Evolutionary conservation across 2,113 vertebrate species (phyloP).

Genomic region (Scomber colias): DNA sequence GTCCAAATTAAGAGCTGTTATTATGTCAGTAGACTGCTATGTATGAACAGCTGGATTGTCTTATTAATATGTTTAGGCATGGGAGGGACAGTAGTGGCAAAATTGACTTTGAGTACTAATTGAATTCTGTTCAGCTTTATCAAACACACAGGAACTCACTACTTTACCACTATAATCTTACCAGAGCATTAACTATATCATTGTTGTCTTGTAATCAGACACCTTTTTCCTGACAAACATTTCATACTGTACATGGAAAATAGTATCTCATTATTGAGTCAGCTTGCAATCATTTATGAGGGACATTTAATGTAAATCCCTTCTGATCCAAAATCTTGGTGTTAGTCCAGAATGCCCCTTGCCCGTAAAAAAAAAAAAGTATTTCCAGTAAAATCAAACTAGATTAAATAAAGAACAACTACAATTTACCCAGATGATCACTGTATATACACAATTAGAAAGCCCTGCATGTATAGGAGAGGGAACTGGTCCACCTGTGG

Average conservation of each 20-base stretch:
- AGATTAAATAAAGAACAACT: constrained; percentile 65
- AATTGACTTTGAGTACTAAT: constrained; percentile 71
- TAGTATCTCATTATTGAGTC: background rate
- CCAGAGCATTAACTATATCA: constrained; percentile 20
- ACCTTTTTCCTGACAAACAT: too few relatives aligned
- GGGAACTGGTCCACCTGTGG: constrained; percentile 52
- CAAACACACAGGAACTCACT: constrained; percentile 30
- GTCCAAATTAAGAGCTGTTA: constrained; percentile 72
- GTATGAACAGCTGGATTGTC: constrained; percentile 75
- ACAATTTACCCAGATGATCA: constrained; percentile 70
- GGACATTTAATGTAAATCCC: constrained; percentile 25
- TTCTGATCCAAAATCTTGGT: constrained; percentile 15
- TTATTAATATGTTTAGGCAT: constrained; percentile 74
- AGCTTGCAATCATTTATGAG: constrained; percentile 24
- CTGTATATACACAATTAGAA: constrained; percentile 62
- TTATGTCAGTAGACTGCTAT: constrained; percentile 70
- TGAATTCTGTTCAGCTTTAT: constrained; percentile 66
- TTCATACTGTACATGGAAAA: constrained; percentile 1
- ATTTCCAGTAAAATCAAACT: constrained; percentile 21
- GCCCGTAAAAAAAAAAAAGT: background rate
- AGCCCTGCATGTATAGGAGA: constrained; percentile 17
- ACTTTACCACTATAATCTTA: constrained; percentile 11
- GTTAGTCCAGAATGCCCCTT: background rate
- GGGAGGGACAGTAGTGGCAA: constrained; percentile 57
- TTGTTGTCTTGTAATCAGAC: background rate